Conservation (phyloP, 1,140 invertebrate species). For the Thalassaphorura encarpata region DNA sequence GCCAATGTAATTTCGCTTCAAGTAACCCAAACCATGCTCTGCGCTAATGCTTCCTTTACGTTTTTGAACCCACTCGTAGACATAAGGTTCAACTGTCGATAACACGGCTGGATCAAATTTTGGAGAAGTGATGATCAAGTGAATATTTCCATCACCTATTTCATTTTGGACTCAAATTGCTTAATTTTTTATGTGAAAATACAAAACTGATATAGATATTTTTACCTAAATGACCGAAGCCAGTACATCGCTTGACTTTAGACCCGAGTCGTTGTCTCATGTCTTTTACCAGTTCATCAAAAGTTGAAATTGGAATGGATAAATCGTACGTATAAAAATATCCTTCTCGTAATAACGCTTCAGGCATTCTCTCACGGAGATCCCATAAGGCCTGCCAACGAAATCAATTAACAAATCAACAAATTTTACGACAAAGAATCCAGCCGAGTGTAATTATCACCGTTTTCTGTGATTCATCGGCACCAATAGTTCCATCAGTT, state of each 20-base stretch:
- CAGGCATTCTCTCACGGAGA: constrained; percentile 73
- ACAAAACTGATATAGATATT: neutral
- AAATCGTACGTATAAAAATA: constrained; percentile 95
- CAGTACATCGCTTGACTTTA: constrained; percentile 35
- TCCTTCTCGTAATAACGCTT: constrained; percentile 63
- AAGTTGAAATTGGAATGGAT: constrained; percentile 67
- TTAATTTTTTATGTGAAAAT: neutral
- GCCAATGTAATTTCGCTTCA: constrained; percentile 74
- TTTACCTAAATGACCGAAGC: constrained; percentile 84
- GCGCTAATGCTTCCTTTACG: constrained; percentile 82
- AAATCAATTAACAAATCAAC: constrained; percentile 8
- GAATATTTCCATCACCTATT: constrained; percentile 80
- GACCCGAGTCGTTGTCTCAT: constrained; percentile 51
- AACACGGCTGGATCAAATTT: constrained; percentile 58
- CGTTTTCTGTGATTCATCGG: too few relatives aligned
- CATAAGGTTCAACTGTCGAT: constrained; percentile 72
- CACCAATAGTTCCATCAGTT: constrained; percentile 71
- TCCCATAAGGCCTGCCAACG: constrained; percentile 62
- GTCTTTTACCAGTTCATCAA: constrained; percentile 68
- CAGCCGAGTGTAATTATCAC: too few relatives aligned
- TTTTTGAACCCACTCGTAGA: constrained; percentile 75
- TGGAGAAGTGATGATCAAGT: constrained; percentile 70
- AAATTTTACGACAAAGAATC: neutral
- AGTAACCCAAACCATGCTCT: constrained; percentile 89
- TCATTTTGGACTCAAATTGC: neutral